Percentiles rank a stretch among this genome's conserved stretches.
phyloP scores from a whole-genome alignment of 2,888 invertebrate genomes.

The Pharmacophagus antenor region DNA sequence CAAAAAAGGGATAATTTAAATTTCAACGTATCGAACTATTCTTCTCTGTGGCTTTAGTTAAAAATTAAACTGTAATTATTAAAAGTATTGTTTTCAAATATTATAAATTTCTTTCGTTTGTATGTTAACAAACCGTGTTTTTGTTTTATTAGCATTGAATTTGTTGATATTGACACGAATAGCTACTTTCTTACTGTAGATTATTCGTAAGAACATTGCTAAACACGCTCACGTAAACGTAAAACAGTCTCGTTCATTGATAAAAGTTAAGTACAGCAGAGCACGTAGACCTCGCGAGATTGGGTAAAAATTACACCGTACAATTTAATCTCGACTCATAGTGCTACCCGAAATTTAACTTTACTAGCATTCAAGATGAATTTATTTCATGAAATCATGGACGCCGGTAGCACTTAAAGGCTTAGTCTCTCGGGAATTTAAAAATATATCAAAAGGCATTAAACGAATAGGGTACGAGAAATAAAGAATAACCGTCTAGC shows the following conservation, averaged over 20 bases:
- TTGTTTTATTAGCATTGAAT: constrained; percentile 21
- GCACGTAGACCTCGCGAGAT: constrained; percentile 17
- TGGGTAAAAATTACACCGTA: constrained; percentile 13
- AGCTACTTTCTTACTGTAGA: constrained; percentile 12
- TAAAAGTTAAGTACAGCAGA: constrained; percentile 12
- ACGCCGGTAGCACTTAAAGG: background rate
- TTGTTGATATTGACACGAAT: constrained; percentile 27
- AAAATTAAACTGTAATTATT: too few species aligned
- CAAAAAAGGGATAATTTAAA: too few species aligned
- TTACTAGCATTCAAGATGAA: background rate
- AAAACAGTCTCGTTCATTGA: constrained; percentile 20
- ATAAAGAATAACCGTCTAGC: constrained; percentile 2
- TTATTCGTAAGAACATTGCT: constrained; percentile 9
- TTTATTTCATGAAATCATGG: background rate
- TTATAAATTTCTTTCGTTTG: background rate
- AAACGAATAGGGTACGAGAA: background rate
- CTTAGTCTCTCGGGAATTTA: background rate
- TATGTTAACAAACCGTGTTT: background rate
- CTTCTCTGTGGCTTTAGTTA: too few species aligned
- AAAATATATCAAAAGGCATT: constrained; percentile 12
- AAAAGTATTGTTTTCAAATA: too few species aligned
- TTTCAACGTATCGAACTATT: too few species aligned
- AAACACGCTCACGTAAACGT: constrained; percentile 6
- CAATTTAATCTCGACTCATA: constrained; percentile 5
- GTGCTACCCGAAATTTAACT: background rate